A percentile compares a stretch with the other conserved stretches of the same genome.
Conservation (phyloP, 2,113 vertebrate genomes). For the Charadrius vociferus region DNA sequence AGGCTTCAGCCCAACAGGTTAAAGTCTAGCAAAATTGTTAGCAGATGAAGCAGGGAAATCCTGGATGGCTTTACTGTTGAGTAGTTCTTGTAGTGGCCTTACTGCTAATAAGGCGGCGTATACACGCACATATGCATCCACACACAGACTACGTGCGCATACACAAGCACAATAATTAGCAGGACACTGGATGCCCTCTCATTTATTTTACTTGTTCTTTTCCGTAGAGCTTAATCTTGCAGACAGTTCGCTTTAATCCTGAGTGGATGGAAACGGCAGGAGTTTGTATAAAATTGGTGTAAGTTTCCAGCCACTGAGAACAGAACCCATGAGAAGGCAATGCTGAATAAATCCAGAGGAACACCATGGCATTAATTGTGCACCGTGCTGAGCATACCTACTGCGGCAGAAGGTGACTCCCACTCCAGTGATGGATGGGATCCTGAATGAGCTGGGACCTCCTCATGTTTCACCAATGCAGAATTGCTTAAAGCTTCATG, state of each 20-base stretch:
- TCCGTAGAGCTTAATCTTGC: conserved; percentile 38
- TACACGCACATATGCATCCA: rapidly evolving
- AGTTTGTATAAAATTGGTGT: conserved; percentile 49
- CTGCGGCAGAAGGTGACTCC: conserved; percentile 45
- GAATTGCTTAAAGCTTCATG: conserved; percentile 2
- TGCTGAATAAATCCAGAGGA: conserved; percentile 33
- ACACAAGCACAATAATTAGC: conserved; percentile 17
- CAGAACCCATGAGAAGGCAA: conserved; percentile 11
- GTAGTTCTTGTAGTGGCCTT: background rate
- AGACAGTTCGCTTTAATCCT: background rate
- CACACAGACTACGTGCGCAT: background rate
- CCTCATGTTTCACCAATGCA: background rate
- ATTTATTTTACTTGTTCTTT: conserved; percentile 35
- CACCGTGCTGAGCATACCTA: conserved; percentile 38
- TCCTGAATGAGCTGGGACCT: conserved; percentile 1
- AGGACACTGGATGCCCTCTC: background rate
- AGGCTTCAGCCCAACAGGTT: background rate
- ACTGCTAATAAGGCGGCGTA: background rate
- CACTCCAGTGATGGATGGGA: conserved; percentile 32
- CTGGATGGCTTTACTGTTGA: background rate
- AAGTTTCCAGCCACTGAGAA: conserved; percentile 11
- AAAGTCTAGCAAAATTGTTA: background rate
- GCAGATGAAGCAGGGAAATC: background rate
- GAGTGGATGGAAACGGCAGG: background rate
- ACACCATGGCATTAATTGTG: conserved; percentile 28